These are phyloP conservation scores for Chelon labrosus DNA, from an alignment of 2,797 vertebrate species.

Conservation along the genomic window DNA sequence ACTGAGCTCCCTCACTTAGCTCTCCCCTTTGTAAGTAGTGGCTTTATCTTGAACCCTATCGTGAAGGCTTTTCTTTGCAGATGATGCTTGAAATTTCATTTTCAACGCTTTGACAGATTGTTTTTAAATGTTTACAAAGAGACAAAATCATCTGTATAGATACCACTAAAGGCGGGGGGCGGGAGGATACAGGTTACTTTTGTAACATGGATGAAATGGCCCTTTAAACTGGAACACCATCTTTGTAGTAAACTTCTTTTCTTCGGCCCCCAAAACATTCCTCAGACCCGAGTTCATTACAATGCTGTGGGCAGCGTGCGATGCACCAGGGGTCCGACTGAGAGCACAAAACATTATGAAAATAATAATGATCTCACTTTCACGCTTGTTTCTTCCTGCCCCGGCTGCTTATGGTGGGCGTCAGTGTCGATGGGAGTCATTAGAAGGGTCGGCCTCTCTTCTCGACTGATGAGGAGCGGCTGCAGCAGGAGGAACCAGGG, in stretches of 20 bases:
- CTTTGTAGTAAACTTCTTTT: conserved; percentile 58
- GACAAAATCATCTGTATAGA: too few species aligned
- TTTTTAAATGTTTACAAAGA: neutral
- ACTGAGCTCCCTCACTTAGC: neutral
- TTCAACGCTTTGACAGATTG: neutral
- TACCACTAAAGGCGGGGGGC: neutral
- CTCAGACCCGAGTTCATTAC: conserved; percentile 65
- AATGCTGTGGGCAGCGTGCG: conserved; percentile 55
- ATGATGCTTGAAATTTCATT: neutral
- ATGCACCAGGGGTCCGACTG: conserved; percentile 66
- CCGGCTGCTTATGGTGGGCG: conserved; percentile 60
- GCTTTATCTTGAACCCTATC: too few species aligned
- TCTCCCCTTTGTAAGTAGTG: neutral
- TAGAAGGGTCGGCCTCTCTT: conserved; percentile 66
- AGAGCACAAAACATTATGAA: conserved; percentile 74
- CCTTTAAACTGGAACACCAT: conserved; percentile 43
- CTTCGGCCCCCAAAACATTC: conserved; percentile 44
- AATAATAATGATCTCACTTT: conserved; percentile 82
- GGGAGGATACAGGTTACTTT: conserved; percentile 20
- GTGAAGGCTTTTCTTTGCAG: too few species aligned
- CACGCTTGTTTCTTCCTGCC: conserved; percentile 65
- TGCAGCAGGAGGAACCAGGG: conserved; percentile 62
- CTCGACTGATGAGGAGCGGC: conserved; percentile 72
- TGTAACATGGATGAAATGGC: conserved; percentile 25
- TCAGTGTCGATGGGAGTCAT: conserved; percentile 81